Evolutionary conservation across 2,888 invertebrate genomes (phyloP), one percentile per base, ranked within the genome.

Genomic region (Eristalinus sepulchralis): DNA sequence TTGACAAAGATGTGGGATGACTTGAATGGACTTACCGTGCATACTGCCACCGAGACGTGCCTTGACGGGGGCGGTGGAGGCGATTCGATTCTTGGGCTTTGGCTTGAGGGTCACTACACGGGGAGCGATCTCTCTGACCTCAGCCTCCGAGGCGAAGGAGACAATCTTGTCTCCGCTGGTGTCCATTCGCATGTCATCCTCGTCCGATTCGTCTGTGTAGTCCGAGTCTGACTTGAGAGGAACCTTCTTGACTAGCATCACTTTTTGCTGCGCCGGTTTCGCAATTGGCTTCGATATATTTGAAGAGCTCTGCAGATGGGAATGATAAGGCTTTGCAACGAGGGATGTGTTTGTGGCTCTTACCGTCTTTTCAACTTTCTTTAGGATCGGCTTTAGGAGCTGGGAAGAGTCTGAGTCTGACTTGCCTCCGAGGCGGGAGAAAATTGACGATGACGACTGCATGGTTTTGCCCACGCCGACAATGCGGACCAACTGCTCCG

Each of bases 121-220:
- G 0, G 90, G 90, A 8, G 89, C 89, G 24, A 93, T 92, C 89
- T 93, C 93, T n/a, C 92, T 89, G 10, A 93, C 92, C 88, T 93
- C 93, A 2, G 93, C 93, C 13, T 91, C 92, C 0, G 92, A 90
- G 3, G 93, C 93, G 73, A 93, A 93, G 70, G 92, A 92, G 0
- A 93, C 93, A 70, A 91, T 90, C 88, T 93, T 93, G 68, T 92
- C 92, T 9, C 88, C 90, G 1, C 86, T 89, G 13, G 86, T 88
- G 55, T 89, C 89, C 86, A 90, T 89, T 82, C 82, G 67, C 1
- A 39, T 71, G 47, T 89, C 88, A 34, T 89, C 83, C n/a, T 86
- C 89, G 2, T 87, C 71, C 17, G 88, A 88, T 39, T 83, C 72
- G 0, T 70, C 86, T 24, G 87, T 88, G 9, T 68, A 76, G 31